phyloP scores from a whole-genome alignment of 2,797 vertebrate genomes.

The Lacerta viridis region DNA sequence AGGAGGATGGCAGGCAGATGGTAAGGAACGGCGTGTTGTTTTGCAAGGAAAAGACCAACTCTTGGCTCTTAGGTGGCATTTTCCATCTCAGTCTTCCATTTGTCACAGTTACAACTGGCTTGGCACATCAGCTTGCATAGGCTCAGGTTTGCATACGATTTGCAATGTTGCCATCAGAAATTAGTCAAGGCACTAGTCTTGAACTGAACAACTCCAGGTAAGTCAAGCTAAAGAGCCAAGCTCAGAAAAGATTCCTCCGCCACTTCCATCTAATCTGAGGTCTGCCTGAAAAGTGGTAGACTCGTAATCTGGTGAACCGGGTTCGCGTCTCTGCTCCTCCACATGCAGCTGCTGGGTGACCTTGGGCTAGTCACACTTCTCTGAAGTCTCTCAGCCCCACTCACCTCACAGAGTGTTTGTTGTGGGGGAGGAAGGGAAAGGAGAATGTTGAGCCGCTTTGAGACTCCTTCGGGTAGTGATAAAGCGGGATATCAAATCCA shows the following conservation, averaged over 20 bases:
- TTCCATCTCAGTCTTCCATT: conserved; percentile 36
- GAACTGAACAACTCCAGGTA: not conserved
- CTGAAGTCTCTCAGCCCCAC: no score
- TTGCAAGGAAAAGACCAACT: conserved; percentile 17
- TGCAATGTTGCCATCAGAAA: not conserved
- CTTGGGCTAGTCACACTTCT: no score
- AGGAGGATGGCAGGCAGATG: conserved; percentile 60
- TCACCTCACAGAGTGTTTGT: no score
- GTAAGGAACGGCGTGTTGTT: conserved; percentile 55
- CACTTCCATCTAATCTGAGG: not conserved
- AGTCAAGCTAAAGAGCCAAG: not conserved
- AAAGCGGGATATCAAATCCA: no score
- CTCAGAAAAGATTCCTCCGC: not conserved
- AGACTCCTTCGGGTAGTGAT: no score
- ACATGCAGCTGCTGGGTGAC: no score
- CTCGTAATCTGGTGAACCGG: no score
- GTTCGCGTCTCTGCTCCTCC: no score
- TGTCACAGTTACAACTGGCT: not conserved
- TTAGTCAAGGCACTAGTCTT: fast-evolving
- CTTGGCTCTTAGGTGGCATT: conserved; percentile 17
- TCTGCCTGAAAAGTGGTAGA: no score
- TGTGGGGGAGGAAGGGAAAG: no score
- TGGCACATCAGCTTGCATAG: not conserved
- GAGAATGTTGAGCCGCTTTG: no score
- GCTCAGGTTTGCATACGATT: not conserved